Percentiles rank a stretch among this genome's conserved stretches.
phyloP scores from a whole-genome alignment of 2,113 vertebrate genomes.

The Gymnobelideus leadbeateri region DNA sequence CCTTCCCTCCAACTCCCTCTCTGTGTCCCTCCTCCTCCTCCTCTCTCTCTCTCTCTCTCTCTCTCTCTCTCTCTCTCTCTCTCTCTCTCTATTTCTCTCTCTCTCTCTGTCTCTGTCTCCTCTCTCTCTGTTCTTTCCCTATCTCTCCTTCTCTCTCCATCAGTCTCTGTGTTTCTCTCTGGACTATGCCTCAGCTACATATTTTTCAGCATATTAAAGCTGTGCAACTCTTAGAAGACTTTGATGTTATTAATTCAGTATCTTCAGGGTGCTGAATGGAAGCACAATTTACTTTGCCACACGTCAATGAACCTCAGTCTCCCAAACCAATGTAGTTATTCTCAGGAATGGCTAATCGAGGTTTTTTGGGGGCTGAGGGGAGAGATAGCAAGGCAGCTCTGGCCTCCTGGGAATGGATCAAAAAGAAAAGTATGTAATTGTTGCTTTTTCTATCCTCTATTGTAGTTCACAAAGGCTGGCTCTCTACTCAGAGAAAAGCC shows the following conservation, averaged over 20 bases:
- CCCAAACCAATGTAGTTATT: conserved; percentile 20
- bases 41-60: too few species aligned
- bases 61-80: too few species aligned
- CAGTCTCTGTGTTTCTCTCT: background rate
- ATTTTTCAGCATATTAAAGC: background rate
- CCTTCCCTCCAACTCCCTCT: background rate
- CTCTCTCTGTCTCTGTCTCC: background rate
- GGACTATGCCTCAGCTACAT: background rate
- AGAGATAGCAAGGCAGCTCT: conserved; percentile 9
- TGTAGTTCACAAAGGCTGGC: background rate
- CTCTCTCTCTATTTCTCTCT: too few species aligned
- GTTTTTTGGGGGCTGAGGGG: conserved; percentile 42
- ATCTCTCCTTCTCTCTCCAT: background rate
- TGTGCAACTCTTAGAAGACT: background rate
- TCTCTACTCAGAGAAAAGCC: background rate
- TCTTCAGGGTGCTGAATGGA: conserved; percentile 2
- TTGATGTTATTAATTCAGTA: background rate
- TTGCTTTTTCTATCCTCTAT: conserved; percentile 45
- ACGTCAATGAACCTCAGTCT: background rate
- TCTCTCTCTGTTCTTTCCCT: too few species aligned
- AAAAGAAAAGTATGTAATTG: conserved; percentile 21
- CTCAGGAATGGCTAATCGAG: conserved; percentile 16
- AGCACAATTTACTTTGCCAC: conserved; percentile 6
- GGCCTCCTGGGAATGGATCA: conserved; percentile 31
- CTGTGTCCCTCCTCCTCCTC: too few species aligned